These are phyloP conservation scores for Cynodonichthys magdalenae DNA, from an alignment of 2,797 vertebrate genomes.

Conservation along the genomic window DNA sequence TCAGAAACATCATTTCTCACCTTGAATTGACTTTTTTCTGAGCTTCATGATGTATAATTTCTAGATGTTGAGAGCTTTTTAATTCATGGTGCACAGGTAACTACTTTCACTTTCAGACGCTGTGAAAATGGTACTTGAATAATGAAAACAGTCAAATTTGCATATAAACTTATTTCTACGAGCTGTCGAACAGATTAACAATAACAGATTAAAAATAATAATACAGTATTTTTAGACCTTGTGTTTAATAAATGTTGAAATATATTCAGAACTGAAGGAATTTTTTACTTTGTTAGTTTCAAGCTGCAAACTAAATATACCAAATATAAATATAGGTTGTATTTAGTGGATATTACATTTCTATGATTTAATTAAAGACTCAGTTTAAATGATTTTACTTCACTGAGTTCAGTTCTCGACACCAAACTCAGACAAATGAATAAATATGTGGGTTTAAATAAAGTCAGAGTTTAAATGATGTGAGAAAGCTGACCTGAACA, in stretches of 20 bases:
- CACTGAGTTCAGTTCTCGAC: too few species aligned
- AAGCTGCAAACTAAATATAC: too few species aligned
- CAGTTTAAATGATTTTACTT: too few species aligned
- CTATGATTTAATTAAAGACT: too few species aligned
- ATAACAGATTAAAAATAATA: too few species aligned
- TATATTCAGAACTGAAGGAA: background rate
- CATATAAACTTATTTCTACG: background rate
- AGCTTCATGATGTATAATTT: background rate
- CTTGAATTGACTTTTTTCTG: background rate
- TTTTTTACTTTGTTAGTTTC: too few species aligned
- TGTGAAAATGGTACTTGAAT: constrained; percentile 5
- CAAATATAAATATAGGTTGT: too few species aligned
- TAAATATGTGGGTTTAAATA: too few species aligned
- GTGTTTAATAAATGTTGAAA: background rate
- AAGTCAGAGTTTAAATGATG: too few species aligned
- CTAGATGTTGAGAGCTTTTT: constrained; percentile 14
- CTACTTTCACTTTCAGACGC: constrained; percentile 10
- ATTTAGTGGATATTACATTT: too few species aligned
- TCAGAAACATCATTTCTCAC: background rate
- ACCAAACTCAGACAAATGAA: too few species aligned
- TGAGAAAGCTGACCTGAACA: too few species aligned
- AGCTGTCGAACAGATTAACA: background rate
- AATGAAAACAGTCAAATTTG: constrained; percentile 2
- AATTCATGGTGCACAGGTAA: constrained; percentile 6
- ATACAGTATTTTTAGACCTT: background rate